Percentiles rank a stretch among this genome's conserved stretches.
Conservation (phyloP, 2,888 invertebrate species). For the Trichogramma evanescens region DNA sequence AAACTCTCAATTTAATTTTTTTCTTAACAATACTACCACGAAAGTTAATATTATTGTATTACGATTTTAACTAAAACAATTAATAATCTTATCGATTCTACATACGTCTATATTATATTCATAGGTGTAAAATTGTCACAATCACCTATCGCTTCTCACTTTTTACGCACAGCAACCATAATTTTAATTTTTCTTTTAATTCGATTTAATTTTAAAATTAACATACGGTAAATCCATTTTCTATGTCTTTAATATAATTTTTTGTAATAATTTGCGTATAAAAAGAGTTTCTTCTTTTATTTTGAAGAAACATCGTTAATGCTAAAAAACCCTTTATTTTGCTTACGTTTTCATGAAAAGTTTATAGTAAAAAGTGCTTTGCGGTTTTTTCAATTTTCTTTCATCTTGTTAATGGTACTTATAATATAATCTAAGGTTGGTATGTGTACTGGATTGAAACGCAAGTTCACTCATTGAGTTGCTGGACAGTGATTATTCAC, state of each 20-base stretch:
- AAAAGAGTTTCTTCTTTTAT: constrained; percentile 16
- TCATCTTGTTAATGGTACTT: neutral
- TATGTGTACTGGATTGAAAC: constrained; percentile 41
- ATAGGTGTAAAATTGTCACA: constrained; percentile 22
- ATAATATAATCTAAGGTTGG: constrained; percentile 24
- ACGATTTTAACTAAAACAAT: no score
- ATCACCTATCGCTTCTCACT: constrained; percentile 18
- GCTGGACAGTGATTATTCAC: constrained; percentile 1
- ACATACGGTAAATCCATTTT: constrained; percentile 18
- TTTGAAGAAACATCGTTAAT: constrained; percentile 14
- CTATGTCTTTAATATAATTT: constrained; percentile 17
- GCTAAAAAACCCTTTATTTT: constrained; percentile 20
- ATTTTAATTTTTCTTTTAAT: constrained; percentile 2
- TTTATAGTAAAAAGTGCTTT: constrained; percentile 11
- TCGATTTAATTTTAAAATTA: constrained; percentile 11
- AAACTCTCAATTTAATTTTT: no score
- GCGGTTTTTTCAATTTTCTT: neutral
- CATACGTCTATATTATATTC: neutral
- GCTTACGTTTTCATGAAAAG: constrained; percentile 13
- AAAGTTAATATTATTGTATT: no score
- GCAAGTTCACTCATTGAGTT: constrained; percentile 19
- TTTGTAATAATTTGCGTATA: constrained; percentile 16
- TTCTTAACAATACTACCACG: no score
- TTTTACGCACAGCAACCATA: constrained; percentile 1
- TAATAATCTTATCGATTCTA: no score